phyloP scores from a whole-genome alignment of 2,888 invertebrate species.

The Pandemis heparana region DNA sequence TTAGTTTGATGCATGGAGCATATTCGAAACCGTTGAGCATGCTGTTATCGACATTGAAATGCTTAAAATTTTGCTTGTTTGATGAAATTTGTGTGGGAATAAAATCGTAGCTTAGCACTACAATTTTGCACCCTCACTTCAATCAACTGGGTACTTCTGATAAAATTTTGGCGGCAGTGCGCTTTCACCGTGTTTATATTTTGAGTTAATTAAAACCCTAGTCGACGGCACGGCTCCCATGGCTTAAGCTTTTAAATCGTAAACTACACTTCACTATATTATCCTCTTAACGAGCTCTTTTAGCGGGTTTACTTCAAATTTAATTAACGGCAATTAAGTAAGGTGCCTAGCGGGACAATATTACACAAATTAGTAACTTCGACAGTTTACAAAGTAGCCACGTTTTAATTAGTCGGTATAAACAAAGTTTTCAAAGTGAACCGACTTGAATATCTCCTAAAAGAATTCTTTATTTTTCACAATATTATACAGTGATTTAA shows the following conservation, averaged over 20 bases:
- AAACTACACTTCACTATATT: slow-evolving; percentile 71
- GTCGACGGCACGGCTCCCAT: slow-evolving; percentile 71
- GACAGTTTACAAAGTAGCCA: slow-evolving; percentile 18
- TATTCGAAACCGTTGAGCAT: no score
- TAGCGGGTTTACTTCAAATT: slow-evolving; percentile 63
- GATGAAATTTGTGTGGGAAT: not conserved
- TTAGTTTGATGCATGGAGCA: no score
- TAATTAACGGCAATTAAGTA: slow-evolving; percentile 66
- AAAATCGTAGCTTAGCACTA: not conserved
- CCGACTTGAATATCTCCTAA: not conserved
- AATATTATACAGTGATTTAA: not conserved
- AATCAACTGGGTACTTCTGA: slow-evolving; percentile 44
- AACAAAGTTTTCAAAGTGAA: slow-evolving; percentile 12
- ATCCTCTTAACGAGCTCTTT: slow-evolving; percentile 71
- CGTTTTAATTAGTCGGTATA: slow-evolving; percentile 2
- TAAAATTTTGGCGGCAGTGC: slow-evolving; percentile 59
- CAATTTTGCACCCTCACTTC: slow-evolving; percentile 39
- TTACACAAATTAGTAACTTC: slow-evolving; percentile 30
- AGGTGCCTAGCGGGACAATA: slow-evolving; percentile 43
- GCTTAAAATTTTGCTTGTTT: not conserved
- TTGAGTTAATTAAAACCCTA: slow-evolving; percentile 76
- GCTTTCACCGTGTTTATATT: slow-evolving; percentile 62
- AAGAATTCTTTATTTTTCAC: not conserved
- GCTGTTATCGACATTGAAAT: not conserved
- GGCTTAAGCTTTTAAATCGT: slow-evolving; percentile 76